Evolutionary conservation across 2,113 vertebrate species (phyloP).

Genomic region (Hemichromis elongatus): DNA sequence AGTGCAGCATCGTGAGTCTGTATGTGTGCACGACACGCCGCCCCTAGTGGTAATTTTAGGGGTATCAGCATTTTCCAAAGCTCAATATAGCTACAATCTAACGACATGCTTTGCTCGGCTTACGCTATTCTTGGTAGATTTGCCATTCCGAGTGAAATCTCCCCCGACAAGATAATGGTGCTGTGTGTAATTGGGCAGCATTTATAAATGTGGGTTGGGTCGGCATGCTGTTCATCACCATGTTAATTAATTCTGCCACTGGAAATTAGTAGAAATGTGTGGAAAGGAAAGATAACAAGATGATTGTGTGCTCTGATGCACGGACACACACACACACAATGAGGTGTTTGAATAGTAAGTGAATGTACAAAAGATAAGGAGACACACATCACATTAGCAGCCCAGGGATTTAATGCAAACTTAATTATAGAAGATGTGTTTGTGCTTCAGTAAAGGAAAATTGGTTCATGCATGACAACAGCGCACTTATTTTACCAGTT

Average conservation of each 20-base stretch:
- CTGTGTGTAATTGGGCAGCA: conserved; percentile 11
- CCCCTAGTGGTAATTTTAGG: background rate
- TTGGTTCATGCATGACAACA: background rate
- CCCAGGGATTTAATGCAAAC: background rate
- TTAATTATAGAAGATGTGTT: background rate
- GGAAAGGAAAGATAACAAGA: conserved; percentile 34
- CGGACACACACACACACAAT: background rate
- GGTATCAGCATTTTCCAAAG: background rate
- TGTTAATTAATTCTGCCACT: conserved; percentile 38
- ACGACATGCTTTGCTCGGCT: background rate
- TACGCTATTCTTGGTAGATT: conserved; percentile 32
- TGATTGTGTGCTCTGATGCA: background rate
- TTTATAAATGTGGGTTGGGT: background rate
- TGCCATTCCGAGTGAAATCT: conserved; percentile 35
- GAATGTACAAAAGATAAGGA: conserved; percentile 4
- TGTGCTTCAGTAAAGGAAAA: background rate
- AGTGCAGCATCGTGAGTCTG: background rate
- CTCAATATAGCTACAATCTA: background rate
- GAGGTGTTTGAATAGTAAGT: conserved; percentile 12
- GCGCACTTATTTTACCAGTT: background rate
- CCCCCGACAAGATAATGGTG: conserved; percentile 13
- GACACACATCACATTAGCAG: background rate
- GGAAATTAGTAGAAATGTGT: conserved; percentile 46
- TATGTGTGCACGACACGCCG: fast-evolving
- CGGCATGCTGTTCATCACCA: conserved; percentile 1